These are phyloP conservation scores for Pissodes strobi DNA, from an alignment of 1,140 invertebrate species.

Conservation along the genomic window DNA sequence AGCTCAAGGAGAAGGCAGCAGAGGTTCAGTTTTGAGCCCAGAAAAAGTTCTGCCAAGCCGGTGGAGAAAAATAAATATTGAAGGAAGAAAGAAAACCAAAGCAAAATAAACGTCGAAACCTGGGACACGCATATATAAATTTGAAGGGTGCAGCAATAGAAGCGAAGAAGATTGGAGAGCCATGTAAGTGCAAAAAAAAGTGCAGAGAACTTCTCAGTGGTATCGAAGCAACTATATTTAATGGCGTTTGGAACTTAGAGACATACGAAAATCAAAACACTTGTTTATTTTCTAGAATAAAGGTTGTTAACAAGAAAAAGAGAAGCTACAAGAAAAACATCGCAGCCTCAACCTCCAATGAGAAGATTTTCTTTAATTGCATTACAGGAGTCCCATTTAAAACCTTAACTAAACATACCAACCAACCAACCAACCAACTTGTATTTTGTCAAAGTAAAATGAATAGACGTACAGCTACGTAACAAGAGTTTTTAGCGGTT, in stretches of 20 bases:
- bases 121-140: too few species aligned
- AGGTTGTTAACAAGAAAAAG: background rate
- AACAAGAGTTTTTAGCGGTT: background rate
- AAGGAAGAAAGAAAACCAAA: background rate
- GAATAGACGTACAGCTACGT: background rate
- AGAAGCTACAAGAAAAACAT: background rate
- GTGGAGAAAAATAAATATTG: background rate
- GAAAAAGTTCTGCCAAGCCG: too few species aligned
- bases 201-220: too few species aligned
- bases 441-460: too few species aligned
- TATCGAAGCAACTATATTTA: background rate
- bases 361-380: too few species aligned
- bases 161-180: background rate
- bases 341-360: too few species aligned
- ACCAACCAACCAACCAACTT: background rate
- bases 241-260: background rate
- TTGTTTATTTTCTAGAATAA: background rate
- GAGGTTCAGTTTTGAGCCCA: too few species aligned
- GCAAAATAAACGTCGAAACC: background rate
- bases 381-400: too few species aligned
- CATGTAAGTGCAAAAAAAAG: background rate
- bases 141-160: background rate
- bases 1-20: too few species aligned
- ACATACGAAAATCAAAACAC: background rate
- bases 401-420: background rate